A percentile compares a stretch with the other conserved stretches of the same genome.
These are phyloP conservation scores for Tragelaphus scriptus DNA, from an alignment of 2,113 vertebrate genomes.

Conservation along the genomic window DNA sequence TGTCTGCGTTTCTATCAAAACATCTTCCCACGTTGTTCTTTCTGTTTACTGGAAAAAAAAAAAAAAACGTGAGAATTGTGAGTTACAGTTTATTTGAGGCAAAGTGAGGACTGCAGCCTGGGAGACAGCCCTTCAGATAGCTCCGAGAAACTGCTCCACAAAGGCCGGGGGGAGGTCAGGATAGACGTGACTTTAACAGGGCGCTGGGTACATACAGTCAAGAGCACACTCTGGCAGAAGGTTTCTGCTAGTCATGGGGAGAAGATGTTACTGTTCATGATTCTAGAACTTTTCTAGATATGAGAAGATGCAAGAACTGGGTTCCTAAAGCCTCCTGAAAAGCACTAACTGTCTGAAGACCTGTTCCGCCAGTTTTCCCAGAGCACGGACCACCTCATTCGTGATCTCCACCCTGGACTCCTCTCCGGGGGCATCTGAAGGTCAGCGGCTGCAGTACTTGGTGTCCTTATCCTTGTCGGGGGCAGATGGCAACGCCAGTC, in stretches of 20 bases:
- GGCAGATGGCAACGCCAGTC: rapidly evolving
- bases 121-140: not conserved
- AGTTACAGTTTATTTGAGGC: not conserved
- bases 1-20: rapidly evolving
- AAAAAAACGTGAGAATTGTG: not conserved
- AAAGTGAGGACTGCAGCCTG: not conserved
- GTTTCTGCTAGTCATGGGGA: not conserved
- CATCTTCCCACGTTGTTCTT: rapidly evolving
- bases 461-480: not conserved
- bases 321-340: not conserved
- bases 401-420: not conserved
- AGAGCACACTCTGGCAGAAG: rapidly evolving
- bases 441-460: not conserved
- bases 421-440: not conserved
- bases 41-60: not conserved
- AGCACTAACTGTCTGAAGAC: not conserved
- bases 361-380: not conserved
- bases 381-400: not conserved
- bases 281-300: not conserved
- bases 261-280: not conserved
- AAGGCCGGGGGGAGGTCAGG: not conserved
- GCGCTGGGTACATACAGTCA: rapidly evolving
- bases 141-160: not conserved
- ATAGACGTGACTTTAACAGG: rapidly evolving
- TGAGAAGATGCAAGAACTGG: not conserved